Evolutionary conservation across 1,140 invertebrate genomes (phyloP), one percentile per base, ranked within the genome.

Genomic region (Nixonia krombeini): DNA sequence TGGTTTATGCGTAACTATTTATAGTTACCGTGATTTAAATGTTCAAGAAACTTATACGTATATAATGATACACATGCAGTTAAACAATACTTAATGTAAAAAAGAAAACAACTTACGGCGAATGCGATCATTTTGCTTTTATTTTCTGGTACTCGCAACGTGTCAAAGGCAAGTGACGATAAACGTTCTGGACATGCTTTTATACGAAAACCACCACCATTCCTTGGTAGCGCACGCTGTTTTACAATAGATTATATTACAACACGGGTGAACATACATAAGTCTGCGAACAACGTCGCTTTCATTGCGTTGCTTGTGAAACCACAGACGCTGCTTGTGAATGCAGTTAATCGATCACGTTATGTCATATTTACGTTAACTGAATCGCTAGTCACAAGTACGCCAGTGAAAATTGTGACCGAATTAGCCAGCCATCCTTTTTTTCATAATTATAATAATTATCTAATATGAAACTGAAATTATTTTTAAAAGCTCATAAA

Each of bases 81-180:
- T n/a, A n/a, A n/a, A n/a, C n/a, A n/a, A n/a, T n/a, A n/a, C n/a
- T n/a, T 15, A 28, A 1, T 44, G 4, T 44, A 35, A 35, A 35
- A 6, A 13, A 15, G 13, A 31, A 38, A 61, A 37, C 50, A 47
- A 73, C 72, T 74, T 82, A 86, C 85, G 69, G 82, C 79, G 40
- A 81, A 81, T 79, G 82, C 85, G 69, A 87, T 82, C 86, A 87
- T 87, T 25, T 72, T 79, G 64, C 25, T 71, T 67, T 38, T 26
- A 50, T 68, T 61, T 29, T 53, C n/a, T 47, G 7, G 57, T 55
- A 78, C 73, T 79, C 82, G 50, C 52, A 64, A 63, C 17, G 56
- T 52, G 29, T 72, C 35, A 44, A 68, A 52, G 61, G 75, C 66
- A 58, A 79, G 68, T 81, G 73, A 65, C 55, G 55, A 58, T 33